These are phyloP conservation scores for Gryllus bimaculatus DNA, from an alignment of 1,140 invertebrate genomes.

Conservation along the genomic window DNA sequence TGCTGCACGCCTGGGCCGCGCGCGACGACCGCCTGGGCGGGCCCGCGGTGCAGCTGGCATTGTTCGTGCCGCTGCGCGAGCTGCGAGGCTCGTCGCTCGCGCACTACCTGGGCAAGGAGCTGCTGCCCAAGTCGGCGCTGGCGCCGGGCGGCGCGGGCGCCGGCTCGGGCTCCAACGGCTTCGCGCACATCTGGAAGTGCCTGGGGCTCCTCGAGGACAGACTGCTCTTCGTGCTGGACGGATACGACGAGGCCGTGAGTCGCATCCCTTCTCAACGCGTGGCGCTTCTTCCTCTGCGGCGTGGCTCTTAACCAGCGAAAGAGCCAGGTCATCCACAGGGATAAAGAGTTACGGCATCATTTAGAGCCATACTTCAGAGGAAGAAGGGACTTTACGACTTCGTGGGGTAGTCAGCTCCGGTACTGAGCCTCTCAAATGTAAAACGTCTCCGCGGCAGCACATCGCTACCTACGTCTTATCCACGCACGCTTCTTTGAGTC, in stretches of 20 bases:
- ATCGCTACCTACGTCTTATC: no score
- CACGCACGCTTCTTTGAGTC: no score
- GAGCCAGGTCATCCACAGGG: no score
- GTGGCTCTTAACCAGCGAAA: no score
- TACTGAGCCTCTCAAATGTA: no score
- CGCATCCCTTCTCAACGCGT: no score
- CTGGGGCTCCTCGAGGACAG: slow-evolving; percentile 37
- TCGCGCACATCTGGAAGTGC: slow-evolving; percentile 30
- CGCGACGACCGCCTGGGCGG: slow-evolving; percentile 24
- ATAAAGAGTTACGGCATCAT: no score
- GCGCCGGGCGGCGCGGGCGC: slow-evolving; percentile 25
- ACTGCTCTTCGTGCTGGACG: slow-evolving; percentile 44
- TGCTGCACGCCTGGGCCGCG: slow-evolving; percentile 37
- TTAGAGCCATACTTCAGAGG: no score
- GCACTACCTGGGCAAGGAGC: slow-evolving; percentile 39
- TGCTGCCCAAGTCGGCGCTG: slow-evolving; percentile 35
- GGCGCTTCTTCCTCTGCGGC: no score
- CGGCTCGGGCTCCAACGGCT: slow-evolving; percentile 27
- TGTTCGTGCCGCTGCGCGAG: slow-evolving; percentile 44
- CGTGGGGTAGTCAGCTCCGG: no score
- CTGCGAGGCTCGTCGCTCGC: slow-evolving; percentile 36
- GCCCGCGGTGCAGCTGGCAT: slow-evolving; percentile 33
- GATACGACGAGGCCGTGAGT: slow-evolving; percentile 39
- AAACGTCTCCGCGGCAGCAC: no score
- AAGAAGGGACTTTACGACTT: no score